phyloP scores from a whole-genome alignment of 2,888 invertebrate species.

The Phymatocera aterrima region DNA sequence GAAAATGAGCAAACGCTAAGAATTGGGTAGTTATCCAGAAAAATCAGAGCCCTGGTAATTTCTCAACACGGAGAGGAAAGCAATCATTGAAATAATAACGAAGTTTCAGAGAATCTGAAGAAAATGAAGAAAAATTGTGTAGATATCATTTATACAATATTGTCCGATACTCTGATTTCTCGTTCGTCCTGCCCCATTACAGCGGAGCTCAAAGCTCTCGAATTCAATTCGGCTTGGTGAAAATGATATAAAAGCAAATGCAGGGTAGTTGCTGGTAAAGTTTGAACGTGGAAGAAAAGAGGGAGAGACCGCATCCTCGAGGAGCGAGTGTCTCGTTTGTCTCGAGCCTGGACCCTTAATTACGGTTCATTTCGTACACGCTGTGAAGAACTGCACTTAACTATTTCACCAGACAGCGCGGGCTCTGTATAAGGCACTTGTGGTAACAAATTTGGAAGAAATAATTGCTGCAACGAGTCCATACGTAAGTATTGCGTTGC shows the following conservation, averaged over 20 bases:
- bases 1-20: not conserved
- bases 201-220: not conserved
- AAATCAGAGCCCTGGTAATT: too few species aligned
- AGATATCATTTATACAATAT: not conserved
- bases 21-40: too few species aligned
- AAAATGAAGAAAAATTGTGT: not conserved
- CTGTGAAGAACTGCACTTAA: slow-evolving; percentile 16
- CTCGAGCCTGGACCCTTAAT: slow-evolving; percentile 59
- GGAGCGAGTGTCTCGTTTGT: slow-evolving; percentile 25
- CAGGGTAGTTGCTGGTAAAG: not conserved
- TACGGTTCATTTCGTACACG: slow-evolving; percentile 57
- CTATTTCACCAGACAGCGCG: slow-evolving; percentile 25
- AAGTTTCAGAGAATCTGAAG: too few species aligned
- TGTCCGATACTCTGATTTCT: not conserved
- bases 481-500: too few species aligned
- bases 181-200: not conserved
- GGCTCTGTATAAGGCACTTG: not conserved
- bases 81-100: not conserved
- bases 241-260: not conserved
- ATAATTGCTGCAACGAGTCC: not conserved
- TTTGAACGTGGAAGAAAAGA: slow-evolving; percentile 16
- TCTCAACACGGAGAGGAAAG: too few species aligned
- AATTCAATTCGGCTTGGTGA: not conserved
- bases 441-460: not conserved
- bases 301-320: slow-evolving; percentile 11